These are phyloP conservation scores for Nomada fucata DNA, from an alignment of 2,888 invertebrate genomes.

Conservation along the genomic window DNA sequence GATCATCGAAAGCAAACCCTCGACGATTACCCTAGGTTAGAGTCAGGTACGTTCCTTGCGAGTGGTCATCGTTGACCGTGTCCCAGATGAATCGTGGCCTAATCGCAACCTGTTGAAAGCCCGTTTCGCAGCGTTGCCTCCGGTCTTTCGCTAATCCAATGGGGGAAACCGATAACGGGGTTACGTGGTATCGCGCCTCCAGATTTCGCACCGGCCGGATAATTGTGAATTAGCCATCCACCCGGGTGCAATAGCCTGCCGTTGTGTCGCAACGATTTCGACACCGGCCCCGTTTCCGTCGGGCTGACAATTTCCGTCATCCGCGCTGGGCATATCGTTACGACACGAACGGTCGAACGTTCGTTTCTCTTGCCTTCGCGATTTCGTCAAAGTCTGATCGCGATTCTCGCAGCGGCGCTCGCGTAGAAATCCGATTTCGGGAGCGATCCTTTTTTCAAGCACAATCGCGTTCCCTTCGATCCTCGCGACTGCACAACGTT, in stretches of 20 bases:
- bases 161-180: slow-evolving; percentile 28
- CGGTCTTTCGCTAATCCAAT: slow-evolving; percentile 45
- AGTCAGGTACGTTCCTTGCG: slow-evolving; percentile 79
- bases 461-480: background rate
- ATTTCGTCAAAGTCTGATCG: slow-evolving; percentile 27
- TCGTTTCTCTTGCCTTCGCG: slow-evolving; percentile 25
- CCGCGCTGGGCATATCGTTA: slow-evolving; percentile 45
- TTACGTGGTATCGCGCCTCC: slow-evolving; percentile 33
- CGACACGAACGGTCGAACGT: slow-evolving; percentile 38
- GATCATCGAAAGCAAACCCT: slow-evolving; percentile 82
- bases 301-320: slow-evolving; percentile 53
- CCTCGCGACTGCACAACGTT: background rate
- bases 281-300: slow-evolving; percentile 59
- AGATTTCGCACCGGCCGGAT: slow-evolving; percentile 29
- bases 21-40: slow-evolving; percentile 81
- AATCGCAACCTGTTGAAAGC: slow-evolving; percentile 39
- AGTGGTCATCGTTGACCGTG: background rate
- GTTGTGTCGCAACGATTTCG: slow-evolving; percentile 52
- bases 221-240: slow-evolving; percentile 49
- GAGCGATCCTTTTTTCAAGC: background rate
- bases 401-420: background rate
- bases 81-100: slow-evolving; percentile 12
- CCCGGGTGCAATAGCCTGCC: slow-evolving; percentile 56
- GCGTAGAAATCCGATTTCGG: background rate
- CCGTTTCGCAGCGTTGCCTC: slow-evolving; percentile 32